Base-by-base conservation (phyloP, 2,113 vertebrate genomes). In the Ceyx melanurus region DNA sequence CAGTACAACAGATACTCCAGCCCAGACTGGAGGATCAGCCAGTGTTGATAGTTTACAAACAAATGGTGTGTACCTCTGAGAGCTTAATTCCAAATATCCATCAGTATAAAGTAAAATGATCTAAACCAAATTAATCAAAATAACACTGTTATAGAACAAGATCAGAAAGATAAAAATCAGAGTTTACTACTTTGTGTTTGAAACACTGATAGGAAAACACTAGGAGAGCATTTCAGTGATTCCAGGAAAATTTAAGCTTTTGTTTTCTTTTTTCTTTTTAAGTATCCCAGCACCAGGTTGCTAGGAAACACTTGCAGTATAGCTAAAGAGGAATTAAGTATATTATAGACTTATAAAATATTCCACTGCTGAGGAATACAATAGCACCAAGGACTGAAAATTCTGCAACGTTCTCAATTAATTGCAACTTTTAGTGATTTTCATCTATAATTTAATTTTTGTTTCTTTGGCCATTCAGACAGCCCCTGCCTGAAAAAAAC, bases 121-220 rank as follows among this genome's bases (percentile, higher is more conserved):
- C 58, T n/a, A 4, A 23, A 21, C 5, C 11, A 22, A 73, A 88
- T 29, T 23, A n/a, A 10, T 11, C 25, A 9, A 11, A 66, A 21
- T 40, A 9, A 15, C 3, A 7, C 7, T 4, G 20, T 5, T 18
- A 13, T 10, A 13, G 45, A 40, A 18, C 25, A 45, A 33, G 19
- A 28, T 6, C 0, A 1, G 20, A 16, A 43, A 65, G 60, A 57
- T 15, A 2, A 4, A 45, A 31, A 19, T 3, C 0, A 4, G 56
- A 10, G 12, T 88, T 90, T 74, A 17, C 31, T 71, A 10, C 33
- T 83, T 53, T 88, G 31, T 33, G 50, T 56, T 42, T n/a, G 68
- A 82, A 84, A 31, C 6, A 11, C 0, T 2, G 35, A 6, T 11
- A 31, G 33, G 50, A 51, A n/a, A 68, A 25, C 17, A 10, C 14